Base-by-base conservation (phyloP, 2,888 invertebrate genomes). In the Luffia ferchaultella region DNA sequence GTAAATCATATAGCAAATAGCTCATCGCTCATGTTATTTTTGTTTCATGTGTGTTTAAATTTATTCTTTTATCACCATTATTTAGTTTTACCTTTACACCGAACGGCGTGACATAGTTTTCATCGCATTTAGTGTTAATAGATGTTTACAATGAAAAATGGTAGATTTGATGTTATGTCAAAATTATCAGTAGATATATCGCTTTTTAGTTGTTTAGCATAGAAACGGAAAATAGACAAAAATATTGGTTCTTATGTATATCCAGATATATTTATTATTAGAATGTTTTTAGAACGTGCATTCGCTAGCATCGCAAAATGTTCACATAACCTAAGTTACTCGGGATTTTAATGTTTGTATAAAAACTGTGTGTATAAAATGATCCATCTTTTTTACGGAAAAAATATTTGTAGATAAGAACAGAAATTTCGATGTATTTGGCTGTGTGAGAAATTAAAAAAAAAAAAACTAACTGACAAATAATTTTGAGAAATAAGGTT, bases 301-400 rank as follows among this genome's bases (percentile, higher is more conserved):
- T 63, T 69, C 82, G 82, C 77, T 82, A 79, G 78, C 78, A 83
- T 84, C 84, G 85, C 84, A 83, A 82, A 83, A 84, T 85, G 84
- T 84, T 85, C 84, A 84, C 83, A 83, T 83, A 68, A 80, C 82
- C 83, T 83, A 72, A 60, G 58, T 59, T 57, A 57, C 60, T 63
- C 65, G 70, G 44, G 44, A 45, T 43, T 19, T 30, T 48, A 52
- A 43, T 18, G 1, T 18, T 49, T 52, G 42, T 48, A n/a, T n/a
- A n/a, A n/a, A n/a, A 48, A 41, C 30, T 20, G 30, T 46, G 30
- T 30, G 9, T 46, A 20, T 3, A 42, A 16, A 42, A 42, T 17
- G 44, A 9, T n/a, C 20, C 18, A 42, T 43, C 46, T 47, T 50
- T 50, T 50, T 45, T 48, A 50, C 41, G 69, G 71, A 60, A 63